These are phyloP conservation scores for Cygnus buccinator DNA, from an alignment of 2,113 vertebrate genomes.

Conservation along the genomic window DNA sequence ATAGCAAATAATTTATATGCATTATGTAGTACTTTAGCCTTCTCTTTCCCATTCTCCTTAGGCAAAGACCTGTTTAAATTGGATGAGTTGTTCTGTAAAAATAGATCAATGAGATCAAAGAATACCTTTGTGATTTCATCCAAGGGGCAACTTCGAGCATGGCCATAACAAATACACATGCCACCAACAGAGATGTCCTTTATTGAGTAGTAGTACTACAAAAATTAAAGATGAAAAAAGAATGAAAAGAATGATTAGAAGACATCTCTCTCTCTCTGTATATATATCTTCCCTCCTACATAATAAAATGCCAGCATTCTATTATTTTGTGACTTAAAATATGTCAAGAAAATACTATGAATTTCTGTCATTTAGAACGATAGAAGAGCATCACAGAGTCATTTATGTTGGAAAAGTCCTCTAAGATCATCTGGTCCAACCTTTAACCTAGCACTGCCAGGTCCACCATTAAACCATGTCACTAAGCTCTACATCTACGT, in stretches of 20 bases:
- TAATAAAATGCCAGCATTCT: background rate
- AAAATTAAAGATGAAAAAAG: background rate
- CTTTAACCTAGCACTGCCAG: too few species aligned
- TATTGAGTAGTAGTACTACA: slow-evolving; percentile 94
- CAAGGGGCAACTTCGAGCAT: slow-evolving; percentile 92
- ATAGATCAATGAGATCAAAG: background rate
- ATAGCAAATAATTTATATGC: background rate
- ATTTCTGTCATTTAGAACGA: background rate
- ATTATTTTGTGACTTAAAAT: background rate
- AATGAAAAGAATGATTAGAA: background rate
- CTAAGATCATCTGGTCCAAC: too few species aligned
- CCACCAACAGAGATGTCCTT: slow-evolving; percentile 96
- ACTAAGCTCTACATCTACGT: too few species aligned
- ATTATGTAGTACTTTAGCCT: background rate
- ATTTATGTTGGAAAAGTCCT: too few species aligned
- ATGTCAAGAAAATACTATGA: background rate
- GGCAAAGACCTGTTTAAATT: background rate
- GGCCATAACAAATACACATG: slow-evolving; percentile 96
- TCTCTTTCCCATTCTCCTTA: background rate
- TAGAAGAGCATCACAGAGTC: too few species aligned
- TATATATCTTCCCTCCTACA: background rate
- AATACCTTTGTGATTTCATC: slow-evolving; percentile 86
- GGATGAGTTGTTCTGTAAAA: background rate
- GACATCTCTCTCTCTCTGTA: background rate
- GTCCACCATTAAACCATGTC: too few species aligned